Evolutionary conservation across 2,113 vertebrate genomes (phyloP), one percentile per base, ranked within the genome.

Genomic region (Promerops cafer): DNA sequence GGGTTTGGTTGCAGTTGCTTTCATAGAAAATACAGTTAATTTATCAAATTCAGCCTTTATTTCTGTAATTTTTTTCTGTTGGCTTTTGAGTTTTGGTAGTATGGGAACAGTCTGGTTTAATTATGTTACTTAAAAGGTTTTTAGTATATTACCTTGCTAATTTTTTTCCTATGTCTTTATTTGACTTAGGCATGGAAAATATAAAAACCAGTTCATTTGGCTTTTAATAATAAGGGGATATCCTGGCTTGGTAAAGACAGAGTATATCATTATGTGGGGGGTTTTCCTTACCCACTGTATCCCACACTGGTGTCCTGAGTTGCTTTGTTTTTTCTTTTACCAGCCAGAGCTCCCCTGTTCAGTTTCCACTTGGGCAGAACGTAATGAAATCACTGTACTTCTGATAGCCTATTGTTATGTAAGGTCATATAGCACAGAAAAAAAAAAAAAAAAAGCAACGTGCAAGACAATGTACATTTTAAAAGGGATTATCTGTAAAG

Each of bases 201-300:
- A 15, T 3, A 40, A 19, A 54, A 31, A 59, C 4, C 2, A 53
- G 17, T 49, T 68, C 1, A n/a, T 66, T 86, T 53, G 14, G 2
- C 14, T 78, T 81, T 94, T 65, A 70, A 35, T 16, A 42, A 8
- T 13, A 39, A 2, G 2, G 56, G 4, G 9, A 24, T 2, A 30
- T 53, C 23, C 2, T n/a, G 10, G 5, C 49, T 54, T 59, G 26
- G 4, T 7, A 4, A 35, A 2, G 22, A 44, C 18, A 8, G 3
- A 7, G 26, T 68, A 2, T 39, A 59, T 8, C 37, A 54, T 37
- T 54, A 11, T n/a, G 4, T n/a, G 21, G 3, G 2, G 0, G 1
- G 10, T 66, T 80, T 74, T 31, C 10, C 9, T 54, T 28, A 15
- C 23, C 8, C 8, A 5, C 12, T 66, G 42, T 8, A 27, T n/a